Percentiles rank a stretch among this genome's conserved stretches.
Conservation (phyloP, 2,113 vertebrate species). For the Danionella cerebrum region DNA sequence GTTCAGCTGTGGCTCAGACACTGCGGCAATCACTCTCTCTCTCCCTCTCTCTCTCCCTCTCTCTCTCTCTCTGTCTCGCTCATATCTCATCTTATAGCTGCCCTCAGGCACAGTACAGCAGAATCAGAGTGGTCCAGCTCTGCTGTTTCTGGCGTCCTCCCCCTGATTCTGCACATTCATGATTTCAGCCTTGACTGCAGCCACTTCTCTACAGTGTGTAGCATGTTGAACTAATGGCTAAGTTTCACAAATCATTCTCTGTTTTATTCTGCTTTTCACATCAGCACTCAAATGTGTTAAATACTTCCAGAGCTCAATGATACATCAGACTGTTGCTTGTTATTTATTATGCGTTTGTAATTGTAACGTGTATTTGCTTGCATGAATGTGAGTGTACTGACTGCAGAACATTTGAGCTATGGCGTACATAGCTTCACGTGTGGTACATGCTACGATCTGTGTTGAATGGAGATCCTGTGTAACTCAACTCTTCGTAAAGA, state of each 20-base stretch:
- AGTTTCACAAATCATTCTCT: no score
- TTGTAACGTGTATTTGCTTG: no score
- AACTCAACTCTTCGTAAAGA: neutral
- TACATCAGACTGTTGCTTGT: no score
- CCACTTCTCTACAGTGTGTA: neutral
- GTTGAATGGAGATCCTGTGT: neutral
- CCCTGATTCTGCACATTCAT: slow-evolving; percentile 11
- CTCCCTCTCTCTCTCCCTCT: neutral
- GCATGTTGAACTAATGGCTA: neutral
- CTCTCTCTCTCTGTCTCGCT: neutral
- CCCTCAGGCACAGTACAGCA: slow-evolving; percentile 24
- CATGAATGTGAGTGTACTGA: no score
- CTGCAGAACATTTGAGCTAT: no score
- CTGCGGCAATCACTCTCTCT: slow-evolving; percentile 9
- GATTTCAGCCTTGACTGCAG: slow-evolving; percentile 2
- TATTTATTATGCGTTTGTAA: no score
- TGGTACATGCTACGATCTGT: neutral
- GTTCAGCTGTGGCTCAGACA: slow-evolving; percentile 1
- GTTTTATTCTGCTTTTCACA: no score
- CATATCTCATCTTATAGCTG: slow-evolving; percentile 17
- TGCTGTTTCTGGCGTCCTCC: neutral
- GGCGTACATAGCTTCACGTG: neutral
- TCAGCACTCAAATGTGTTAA: no score
- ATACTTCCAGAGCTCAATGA: no score
- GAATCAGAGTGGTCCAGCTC: slow-evolving; percentile 10